Base-by-base conservation (phyloP, 2,113 vertebrate genomes). In the Sarotherodon lohbergeri region DNA sequence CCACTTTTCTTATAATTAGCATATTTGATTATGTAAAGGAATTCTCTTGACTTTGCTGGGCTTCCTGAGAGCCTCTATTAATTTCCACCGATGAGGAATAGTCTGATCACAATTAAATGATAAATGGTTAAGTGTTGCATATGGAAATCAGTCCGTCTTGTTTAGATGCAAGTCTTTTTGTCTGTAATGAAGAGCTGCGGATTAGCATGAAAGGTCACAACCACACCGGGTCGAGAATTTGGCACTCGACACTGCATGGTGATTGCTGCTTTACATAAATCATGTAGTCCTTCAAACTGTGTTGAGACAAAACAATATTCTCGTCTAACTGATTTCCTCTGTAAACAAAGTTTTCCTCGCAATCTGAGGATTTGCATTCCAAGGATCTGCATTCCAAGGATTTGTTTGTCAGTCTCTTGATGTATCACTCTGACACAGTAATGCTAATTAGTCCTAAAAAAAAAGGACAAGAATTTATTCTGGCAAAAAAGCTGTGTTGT, bases 181-280 rank as follows among this genome's bases (percentile, higher is more conserved):
- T 48, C 13, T 27, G 12, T 86, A 81, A 91, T 89, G 86, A 94
- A 93, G 66, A 52, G 89, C 66, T 43, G 34, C 9, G 83, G 90
- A 93, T 95, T 93, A 91, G 89, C 84, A 91, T 90, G 89, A 95
- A 90, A 91, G 94, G 94, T 94, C 93, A 90, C 84, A 90, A 86
- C 86, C 89, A 90, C 78, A 66, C 82, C 52, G 41, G 63, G 89
- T 91, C 6, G 59, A 93, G 92, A 91, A 93, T 88, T 88, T 86
- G 90, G 91, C 80, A 63, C 87, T 89, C 82, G 3, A 57, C 39
- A 19, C 41, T 56, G 93, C 87, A 86, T 90, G 86, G 88, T 90
- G 92, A 93, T 94, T 91, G 88, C 88, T 94, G 92, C 81, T 95
- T 92, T 93, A 86, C 93, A 94, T 93, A 92, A 93, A 95, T 95